phyloP scores from a whole-genome alignment of 2,888 invertebrate species.

The Caenorhabditis sp. region DNA sequence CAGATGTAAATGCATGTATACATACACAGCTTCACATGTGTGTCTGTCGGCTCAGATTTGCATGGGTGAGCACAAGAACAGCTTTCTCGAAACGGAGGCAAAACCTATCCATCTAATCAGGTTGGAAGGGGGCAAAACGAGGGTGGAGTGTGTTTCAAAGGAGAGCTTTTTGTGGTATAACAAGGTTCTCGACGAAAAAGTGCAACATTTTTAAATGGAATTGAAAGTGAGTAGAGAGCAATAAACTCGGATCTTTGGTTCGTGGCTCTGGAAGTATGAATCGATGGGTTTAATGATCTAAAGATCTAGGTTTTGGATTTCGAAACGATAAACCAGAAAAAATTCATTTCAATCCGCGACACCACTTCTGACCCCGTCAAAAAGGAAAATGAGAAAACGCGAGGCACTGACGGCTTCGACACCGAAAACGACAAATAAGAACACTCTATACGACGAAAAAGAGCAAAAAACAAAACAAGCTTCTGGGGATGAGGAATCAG shows the following conservation, averaged over 20 bases:
- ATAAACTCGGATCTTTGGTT: neutral
- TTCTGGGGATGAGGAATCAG: conserved; percentile 23
- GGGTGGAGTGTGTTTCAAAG: conserved; percentile 12
- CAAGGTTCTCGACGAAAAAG: conserved; percentile 17
- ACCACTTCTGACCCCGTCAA: conserved; percentile 32
- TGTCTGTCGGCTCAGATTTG: conserved; percentile 41
- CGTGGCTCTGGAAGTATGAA: neutral
- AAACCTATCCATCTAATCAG: conserved; percentile 59
- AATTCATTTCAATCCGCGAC: conserved; percentile 42
- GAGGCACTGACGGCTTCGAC: conserved; percentile 33
- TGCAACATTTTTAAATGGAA: conserved; percentile 16
- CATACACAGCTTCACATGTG: conserved; percentile 6
- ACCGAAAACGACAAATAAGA: conserved; percentile 42
- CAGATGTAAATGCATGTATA: conserved; percentile 45
- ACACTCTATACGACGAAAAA: conserved; percentile 45
- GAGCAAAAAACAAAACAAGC: conserved; percentile 39
- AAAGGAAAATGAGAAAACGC: conserved; percentile 42
- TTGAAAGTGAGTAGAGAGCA: neutral
- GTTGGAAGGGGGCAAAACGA: conserved; percentile 39
- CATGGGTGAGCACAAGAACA: conserved; percentile 61
- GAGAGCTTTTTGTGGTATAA: conserved; percentile 21
- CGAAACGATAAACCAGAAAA: neutral
- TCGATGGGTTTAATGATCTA: too few relatives aligned
- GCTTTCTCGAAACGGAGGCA: conserved; percentile 20
- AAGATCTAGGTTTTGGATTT: neutral